These are phyloP conservation scores for Acrobasis consociella DNA, from an alignment of 2,888 invertebrate species.

Conservation along the genomic window DNA sequence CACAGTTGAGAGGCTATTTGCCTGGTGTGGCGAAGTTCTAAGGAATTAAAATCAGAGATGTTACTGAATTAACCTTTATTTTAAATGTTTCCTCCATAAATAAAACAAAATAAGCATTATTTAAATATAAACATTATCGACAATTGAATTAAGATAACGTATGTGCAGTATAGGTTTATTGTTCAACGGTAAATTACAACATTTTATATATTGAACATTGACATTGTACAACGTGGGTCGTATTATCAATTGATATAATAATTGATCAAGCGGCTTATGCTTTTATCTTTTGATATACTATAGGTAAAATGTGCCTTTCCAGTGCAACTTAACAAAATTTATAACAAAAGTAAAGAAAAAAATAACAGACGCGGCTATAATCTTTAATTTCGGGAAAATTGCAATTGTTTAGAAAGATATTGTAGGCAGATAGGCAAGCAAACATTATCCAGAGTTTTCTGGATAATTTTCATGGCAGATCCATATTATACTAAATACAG, in stretches of 20 bases:
- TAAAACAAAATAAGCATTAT: constrained; percentile 72
- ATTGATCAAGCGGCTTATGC: neutral
- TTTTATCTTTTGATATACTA: neutral
- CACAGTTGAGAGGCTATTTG: too few relatives aligned
- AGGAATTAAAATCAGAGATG: constrained; percentile 25
- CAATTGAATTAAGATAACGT: constrained; percentile 53
- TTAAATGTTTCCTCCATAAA: constrained; percentile 65
- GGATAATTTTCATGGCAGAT: neutral
- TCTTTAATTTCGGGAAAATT: neutral
- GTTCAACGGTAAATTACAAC: constrained; percentile 29
- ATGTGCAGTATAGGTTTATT: constrained; percentile 44
- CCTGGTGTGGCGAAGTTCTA: neutral
- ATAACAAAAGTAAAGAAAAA: neutral
- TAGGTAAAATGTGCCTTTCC: neutral
- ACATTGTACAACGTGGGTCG: constrained; percentile 20
- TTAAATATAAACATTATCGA: constrained; percentile 57
- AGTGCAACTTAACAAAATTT: neutral
- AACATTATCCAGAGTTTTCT: neutral
- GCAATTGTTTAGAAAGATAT: neutral
- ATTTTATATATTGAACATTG: constrained; percentile 33
- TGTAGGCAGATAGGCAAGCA: neutral
- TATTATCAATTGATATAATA: constrained; percentile 9
- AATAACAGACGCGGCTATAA: neutral
- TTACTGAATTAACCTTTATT: constrained; percentile 56
- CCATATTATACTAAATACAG: neutral